Base-by-base conservation (phyloP, 2,797 vertebrate species). In the Myotis myotis region DNA sequence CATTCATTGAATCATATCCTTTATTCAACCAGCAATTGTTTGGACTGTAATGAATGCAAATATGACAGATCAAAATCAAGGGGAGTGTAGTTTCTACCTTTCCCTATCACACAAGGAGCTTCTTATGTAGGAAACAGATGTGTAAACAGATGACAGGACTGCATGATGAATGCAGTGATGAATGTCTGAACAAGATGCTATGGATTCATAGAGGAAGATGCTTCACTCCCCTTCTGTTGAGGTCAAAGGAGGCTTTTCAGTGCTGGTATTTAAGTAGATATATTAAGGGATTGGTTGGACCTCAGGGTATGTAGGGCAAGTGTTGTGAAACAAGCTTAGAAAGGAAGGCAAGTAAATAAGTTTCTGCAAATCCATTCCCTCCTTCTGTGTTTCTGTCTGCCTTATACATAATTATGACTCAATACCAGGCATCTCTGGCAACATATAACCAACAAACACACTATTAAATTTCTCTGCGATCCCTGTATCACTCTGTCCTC, bases 381-480 rank as follows among this genome's bases (percentile, higher is more conserved):
- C 53, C n/a, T 60, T 64, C 85, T 95, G 89, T 86, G 41, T 95
- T 89, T 90, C 80, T 84, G 22, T 55, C n/a, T 96, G 84, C 49
- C 47, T 78, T 88, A 19, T 33, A 33, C 44, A 57, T 49, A 79
- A 36, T 80, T 53, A 68, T 81, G 76, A 74, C 71, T 91, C 64
- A 75, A 44, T 83, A 38, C 13, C 22, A 28, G 68, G 66, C 62
- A 72, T 89, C 53, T 87, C 38, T 92, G 70, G 53, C 76, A 87
- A 60, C 57, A 64, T 53, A 76, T n/a, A 87, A 55, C 66, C 84
- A 60, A 76, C 3, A 25, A 5, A 13, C 17, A 38, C 8, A 28
- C 2, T 57, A 75, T 62, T 91, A 64, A 30, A 33, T 80, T 92
- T 60, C 22, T 94, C 64, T 91, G n/a, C 23, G 64, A 55, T 71